Percentiles rank a stretch among this genome's conserved stretches.
Evolutionary conservation across 2,113 vertebrate species (phyloP).

Genomic region (Ctenodactylus gundi): DNA sequence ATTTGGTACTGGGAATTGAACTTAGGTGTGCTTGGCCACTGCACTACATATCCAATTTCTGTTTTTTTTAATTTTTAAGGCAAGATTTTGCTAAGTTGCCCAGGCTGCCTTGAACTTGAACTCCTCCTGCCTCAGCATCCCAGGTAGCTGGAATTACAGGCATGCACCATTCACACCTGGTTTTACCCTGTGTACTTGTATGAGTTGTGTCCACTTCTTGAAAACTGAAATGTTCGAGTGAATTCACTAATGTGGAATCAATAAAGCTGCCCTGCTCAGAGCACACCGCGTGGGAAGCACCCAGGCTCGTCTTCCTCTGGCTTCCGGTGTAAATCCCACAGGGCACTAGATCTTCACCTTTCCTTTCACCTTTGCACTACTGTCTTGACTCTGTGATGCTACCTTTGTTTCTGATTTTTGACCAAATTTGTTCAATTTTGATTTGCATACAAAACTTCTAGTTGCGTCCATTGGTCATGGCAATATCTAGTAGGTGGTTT

Average conservation of each 20-base stretch:
- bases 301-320: not conserved
- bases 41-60: not conserved
- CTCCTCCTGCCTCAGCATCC: not conserved
- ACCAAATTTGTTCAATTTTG: not conserved
- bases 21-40: not conserved
- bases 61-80: not conserved
- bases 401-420: not conserved
- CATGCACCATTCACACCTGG: too few relatives aligned
- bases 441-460: not conserved
- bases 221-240: not conserved
- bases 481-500: not conserved
- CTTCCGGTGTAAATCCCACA: not conserved
- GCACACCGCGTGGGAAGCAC: accelerated
- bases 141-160: too few relatives aligned
- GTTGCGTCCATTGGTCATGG: not conserved
- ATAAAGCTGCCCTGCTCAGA: not conserved
- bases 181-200: not conserved
- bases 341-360: not conserved
- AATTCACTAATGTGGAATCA: not conserved
- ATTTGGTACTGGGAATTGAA: not conserved
- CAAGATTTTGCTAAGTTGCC: not conserved
- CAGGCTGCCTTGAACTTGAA: not conserved
- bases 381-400: not conserved
- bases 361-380: not conserved
- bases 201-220: not conserved